phyloP scores from a whole-genome alignment of 2,113 vertebrate species.

The Regulus satrapa region DNA sequence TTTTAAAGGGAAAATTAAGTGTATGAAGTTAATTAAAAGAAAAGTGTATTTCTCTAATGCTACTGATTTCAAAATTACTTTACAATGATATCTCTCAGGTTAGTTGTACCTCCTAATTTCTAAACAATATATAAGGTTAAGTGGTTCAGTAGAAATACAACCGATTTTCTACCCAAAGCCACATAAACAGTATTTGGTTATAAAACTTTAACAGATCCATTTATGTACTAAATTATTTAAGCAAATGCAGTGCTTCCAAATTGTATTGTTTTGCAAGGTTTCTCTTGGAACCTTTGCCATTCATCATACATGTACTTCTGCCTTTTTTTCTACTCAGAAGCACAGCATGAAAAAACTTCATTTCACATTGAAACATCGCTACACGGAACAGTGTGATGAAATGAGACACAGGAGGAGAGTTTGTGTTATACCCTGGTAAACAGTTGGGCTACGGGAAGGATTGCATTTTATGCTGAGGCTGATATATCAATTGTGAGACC shows the following conservation, averaged over 20 bases:
- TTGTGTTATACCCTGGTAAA: constrained; percentile 83
- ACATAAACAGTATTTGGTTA: constrained; percentile 79
- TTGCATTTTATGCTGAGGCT: constrained; percentile 84
- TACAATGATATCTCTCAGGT: neutral
- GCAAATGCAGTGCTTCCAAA: constrained; percentile 80
- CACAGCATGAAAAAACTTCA: constrained; percentile 90
- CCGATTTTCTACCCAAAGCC: constrained; percentile 35
- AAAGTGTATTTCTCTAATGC: constrained; percentile 6
- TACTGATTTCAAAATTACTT: constrained; percentile 22
- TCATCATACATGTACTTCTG: constrained; percentile 81
- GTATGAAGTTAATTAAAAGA: constrained; percentile 4
- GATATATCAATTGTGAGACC: constrained; percentile 84
- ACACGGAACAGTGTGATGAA: constrained; percentile 85
- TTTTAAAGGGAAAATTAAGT: constrained; percentile 7
- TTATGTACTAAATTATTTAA: constrained; percentile 88
- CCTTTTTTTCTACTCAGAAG: constrained; percentile 85
- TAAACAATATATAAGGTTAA: constrained; percentile 58
- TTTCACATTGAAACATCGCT: constrained; percentile 89
- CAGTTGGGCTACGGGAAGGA: constrained; percentile 82
- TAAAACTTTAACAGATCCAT: constrained; percentile 86
- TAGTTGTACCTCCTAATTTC: constrained; percentile 55
- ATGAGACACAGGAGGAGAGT: constrained; percentile 84
- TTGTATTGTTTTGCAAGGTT: constrained; percentile 80
- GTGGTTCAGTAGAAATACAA: constrained; percentile 48
- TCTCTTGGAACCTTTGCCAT: constrained; percentile 78